phyloP scores from a whole-genome alignment of 2,888 invertebrate genomes.

The Orgyia antiqua region DNA sequence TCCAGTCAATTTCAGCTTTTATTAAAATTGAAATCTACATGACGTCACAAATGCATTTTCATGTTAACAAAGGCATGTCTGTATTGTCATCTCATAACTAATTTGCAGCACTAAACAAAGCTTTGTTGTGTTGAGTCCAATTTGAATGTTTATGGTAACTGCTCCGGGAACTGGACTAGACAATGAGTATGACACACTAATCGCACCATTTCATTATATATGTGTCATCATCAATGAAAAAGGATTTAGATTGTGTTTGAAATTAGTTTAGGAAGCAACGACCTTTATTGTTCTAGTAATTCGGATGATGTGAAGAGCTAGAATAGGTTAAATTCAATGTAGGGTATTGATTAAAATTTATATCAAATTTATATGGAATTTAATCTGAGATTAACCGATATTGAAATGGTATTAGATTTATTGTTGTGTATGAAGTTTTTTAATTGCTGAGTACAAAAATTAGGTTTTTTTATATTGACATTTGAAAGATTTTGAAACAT shows the following conservation, averaged over 20 bases:
- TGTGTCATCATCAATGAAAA: conserved; percentile 13
- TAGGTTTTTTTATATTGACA: too few relatives aligned
- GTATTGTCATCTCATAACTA: conserved; percentile 20
- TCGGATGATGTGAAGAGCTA: conserved; percentile 9
- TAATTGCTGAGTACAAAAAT: too few relatives aligned
- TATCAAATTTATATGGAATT: too few relatives aligned
- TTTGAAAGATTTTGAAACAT: too few relatives aligned
- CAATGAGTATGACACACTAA: conserved; percentile 24
- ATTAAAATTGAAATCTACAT: too few relatives aligned
- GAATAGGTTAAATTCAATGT: too few relatives aligned
- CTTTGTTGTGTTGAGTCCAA: conserved; percentile 21
- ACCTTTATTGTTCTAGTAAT: conserved; percentile 6
- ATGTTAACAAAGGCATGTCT: conserved; percentile 4
- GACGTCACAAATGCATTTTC: conserved; percentile 1
- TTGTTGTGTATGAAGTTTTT: too few relatives aligned
- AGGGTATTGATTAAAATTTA: too few relatives aligned
- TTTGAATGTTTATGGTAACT: conserved; percentile 28
- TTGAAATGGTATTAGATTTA: too few relatives aligned
- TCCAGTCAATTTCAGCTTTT: too few relatives aligned
- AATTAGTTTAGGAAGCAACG: conserved; percentile 9
- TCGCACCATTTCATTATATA: conserved; percentile 27
- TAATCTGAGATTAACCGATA: too few relatives aligned
- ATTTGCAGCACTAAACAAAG: conserved; percentile 18
- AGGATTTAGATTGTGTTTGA: conserved; percentile 14
- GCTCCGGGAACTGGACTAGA: conserved; percentile 16